These are phyloP conservation scores for Cephus spinipes DNA, from an alignment of 2,888 invertebrate genomes.

Conservation along the genomic window DNA sequence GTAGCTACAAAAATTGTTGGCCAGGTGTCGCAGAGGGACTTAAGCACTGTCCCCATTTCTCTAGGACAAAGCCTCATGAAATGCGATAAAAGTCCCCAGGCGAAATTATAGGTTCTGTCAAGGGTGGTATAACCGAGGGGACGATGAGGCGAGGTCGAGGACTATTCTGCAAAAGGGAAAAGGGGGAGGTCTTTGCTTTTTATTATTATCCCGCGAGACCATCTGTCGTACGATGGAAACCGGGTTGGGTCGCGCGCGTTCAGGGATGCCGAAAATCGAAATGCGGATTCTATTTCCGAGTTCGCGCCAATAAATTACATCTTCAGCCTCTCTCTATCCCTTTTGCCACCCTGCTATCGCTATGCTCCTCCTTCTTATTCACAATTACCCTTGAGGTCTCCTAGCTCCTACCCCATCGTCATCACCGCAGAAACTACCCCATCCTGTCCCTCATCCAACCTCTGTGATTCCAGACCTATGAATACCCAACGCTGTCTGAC, in stretches of 20 bases:
- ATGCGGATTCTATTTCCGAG: slow-evolving; percentile 19
- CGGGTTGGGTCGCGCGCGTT: slow-evolving; percentile 2
- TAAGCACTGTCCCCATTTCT: background rate
- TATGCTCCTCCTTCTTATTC: background rate
- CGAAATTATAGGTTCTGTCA: slow-evolving; percentile 17
- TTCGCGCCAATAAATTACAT: slow-evolving; percentile 17
- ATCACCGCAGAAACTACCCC: background rate
- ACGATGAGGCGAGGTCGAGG: background rate
- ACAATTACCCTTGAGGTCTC: background rate
- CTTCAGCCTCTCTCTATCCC: background rate
- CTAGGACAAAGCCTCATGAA: slow-evolving; percentile 14
- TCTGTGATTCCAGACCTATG: slow-evolving; percentile 11
- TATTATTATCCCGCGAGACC: slow-evolving; percentile 20
- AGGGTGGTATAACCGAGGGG: background rate
- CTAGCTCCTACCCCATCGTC: background rate
- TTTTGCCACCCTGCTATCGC: background rate
- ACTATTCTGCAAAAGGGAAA: background rate
- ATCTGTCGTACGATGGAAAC: slow-evolving; percentile 16
- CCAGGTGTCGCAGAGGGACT: background rate
- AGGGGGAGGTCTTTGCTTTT: slow-evolving; percentile 13
- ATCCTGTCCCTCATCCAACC: background rate
- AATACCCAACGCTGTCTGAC: slow-evolving; percentile 16
- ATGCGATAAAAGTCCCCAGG: slow-evolving; percentile 20
- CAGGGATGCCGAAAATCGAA: slow-evolving; percentile 14
- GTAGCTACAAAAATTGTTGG: background rate